Percentiles rank a stretch among this genome's conserved stretches.
Conservation (phyloP, 2,797 vertebrate genomes). For the Amphiprion clarkii region DNA sequence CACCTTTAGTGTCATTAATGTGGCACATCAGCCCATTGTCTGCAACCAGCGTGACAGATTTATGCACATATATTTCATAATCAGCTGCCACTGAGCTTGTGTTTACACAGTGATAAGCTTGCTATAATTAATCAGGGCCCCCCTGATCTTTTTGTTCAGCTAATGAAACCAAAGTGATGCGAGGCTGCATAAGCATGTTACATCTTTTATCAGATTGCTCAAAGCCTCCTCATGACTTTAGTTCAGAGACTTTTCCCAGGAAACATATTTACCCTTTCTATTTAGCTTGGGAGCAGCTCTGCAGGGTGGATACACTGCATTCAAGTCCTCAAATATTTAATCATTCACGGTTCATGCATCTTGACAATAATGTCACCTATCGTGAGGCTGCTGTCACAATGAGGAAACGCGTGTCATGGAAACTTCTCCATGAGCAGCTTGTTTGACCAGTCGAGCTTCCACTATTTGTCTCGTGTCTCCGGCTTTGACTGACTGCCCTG, state of each 20-base stretch:
- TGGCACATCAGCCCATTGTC: slow-evolving; percentile 19
- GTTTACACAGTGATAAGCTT: slow-evolving; percentile 33
- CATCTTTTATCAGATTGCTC: slow-evolving; percentile 39
- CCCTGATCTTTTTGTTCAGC: slow-evolving; percentile 28
- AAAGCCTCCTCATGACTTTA: slow-evolving; percentile 10
- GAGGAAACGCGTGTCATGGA: slow-evolving; percentile 53
- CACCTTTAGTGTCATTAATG: slow-evolving; percentile 20
- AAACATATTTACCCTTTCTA: slow-evolving; percentile 15
- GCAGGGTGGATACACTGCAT: slow-evolving; percentile 17
- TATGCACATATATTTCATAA: slow-evolving; percentile 43
- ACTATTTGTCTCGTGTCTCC: slow-evolving; percentile 1
- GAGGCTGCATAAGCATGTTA: slow-evolving; percentile 3
- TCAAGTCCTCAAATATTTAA: slow-evolving; percentile 38
- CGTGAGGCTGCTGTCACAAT: slow-evolving; percentile 24
- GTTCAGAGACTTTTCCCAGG: slow-evolving; percentile 4
- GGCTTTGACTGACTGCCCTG: slow-evolving; percentile 1
- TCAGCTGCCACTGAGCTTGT: slow-evolving; percentile 22
- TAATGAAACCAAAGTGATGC: slow-evolving; percentile 46
- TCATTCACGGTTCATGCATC: neutral
- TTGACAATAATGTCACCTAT: neutral
- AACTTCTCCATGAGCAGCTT: slow-evolving; percentile 40
- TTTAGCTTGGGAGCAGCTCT: slow-evolving; percentile 24
- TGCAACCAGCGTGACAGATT: slow-evolving; percentile 19
- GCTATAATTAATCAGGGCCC: slow-evolving; percentile 34
- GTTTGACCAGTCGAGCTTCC: slow-evolving; percentile 57